Conservation (phyloP, 2,888 invertebrate species). For the Galeruca laticollis region DNA sequence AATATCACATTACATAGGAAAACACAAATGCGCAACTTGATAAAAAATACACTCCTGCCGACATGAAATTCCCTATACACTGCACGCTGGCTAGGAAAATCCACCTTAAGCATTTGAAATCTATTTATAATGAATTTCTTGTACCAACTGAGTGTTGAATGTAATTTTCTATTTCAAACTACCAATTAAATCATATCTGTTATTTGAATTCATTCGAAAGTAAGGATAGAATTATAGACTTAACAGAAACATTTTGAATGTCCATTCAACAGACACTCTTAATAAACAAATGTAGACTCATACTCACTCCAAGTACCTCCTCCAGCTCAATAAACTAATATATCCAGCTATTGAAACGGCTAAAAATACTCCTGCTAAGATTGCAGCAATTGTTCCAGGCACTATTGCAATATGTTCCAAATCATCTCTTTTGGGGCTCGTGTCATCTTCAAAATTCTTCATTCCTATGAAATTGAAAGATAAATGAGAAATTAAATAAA, state of each 20-base stretch:
- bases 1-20: too few relatives aligned
- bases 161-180: too few relatives aligned
- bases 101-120: too few relatives aligned
- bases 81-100: too few relatives aligned
- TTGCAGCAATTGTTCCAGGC: conserved; percentile 53
- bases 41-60: too few relatives aligned
- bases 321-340: conserved; percentile 64
- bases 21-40: too few relatives aligned
- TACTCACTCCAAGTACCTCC: conserved; percentile 66
- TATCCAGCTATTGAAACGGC: conserved; percentile 63
- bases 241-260: too few relatives aligned
- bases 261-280: too few relatives aligned
- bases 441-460: neutral
- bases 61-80: too few relatives aligned
- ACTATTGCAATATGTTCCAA: conserved; percentile 30
- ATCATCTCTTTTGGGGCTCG: neutral
- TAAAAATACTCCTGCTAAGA: conserved; percentile 59
- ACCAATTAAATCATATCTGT: too few relatives aligned
- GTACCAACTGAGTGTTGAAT: neutral
- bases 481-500: neutral
- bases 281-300: neutral
- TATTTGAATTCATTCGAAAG: too few relatives aligned
- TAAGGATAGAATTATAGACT: too few relatives aligned
- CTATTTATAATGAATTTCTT: conserved; percentile 1
- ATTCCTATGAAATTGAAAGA: neutral